Evolutionary conservation across 2,113 vertebrate species (phyloP), one percentile per base, ranked within the genome.

Genomic region (Sphyrna mokarran): DNA sequence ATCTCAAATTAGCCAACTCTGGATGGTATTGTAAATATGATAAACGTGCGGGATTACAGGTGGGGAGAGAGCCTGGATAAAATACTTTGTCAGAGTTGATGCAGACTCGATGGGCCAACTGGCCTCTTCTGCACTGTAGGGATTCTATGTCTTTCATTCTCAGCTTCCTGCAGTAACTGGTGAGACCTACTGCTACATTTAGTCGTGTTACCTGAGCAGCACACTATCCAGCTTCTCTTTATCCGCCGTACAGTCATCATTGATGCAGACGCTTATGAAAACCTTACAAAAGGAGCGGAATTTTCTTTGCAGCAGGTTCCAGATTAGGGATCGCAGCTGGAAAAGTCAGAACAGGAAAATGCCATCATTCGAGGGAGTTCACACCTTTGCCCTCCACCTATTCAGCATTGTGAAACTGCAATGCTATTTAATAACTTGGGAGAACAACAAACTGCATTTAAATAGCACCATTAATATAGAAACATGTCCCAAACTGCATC

Each of bases 211-310:
- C 95, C 89, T 96, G 18, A 83, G 91, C 33, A 96, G 29, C 69
- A 91, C 95, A 85, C 95, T 72, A 80, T 96, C 96, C 96, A 96
- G 90, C 93, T 96, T 96, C 72, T 96, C 96, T 70, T 96, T 96
- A 76, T 96, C 96, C 76, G 96, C 96, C 18, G 95, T 96, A 22
- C 96, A 96, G 4, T 96, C 96, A 90, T 96, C 96, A 91, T 96
- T 96, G 78, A 95, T 96, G 87, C 96, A 96, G n/a, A 94, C 89
- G 29, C 26, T 96, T 89, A 96, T 95, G 76, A 96, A 96, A 85
- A 94, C 90, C 96, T 96, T 90, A 83, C 96, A 96, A 63, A 96
- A 96, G 68, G 90, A 72, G 72, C 96, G 95, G 68, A 96, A 95
- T 0, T 85, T 90, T 58, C 95, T 95, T 63, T 96, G 96, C 29